These are phyloP conservation scores for Solea senegalensis DNA, from an alignment of 2,113 vertebrate species.

Conservation along the genomic window DNA sequence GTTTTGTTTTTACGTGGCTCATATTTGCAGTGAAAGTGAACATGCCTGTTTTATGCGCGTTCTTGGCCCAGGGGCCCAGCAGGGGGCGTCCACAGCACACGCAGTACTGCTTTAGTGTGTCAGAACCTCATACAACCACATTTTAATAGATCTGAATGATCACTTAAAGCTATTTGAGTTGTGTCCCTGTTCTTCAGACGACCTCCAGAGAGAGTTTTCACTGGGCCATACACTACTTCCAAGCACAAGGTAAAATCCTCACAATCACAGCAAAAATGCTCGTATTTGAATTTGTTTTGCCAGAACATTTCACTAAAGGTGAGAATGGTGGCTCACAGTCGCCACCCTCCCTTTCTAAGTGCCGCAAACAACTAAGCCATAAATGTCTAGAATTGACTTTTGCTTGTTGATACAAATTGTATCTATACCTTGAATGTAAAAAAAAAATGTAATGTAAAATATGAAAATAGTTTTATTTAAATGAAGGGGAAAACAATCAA, in stretches of 20 bases:
- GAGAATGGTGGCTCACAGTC: slow-evolving; percentile 24
- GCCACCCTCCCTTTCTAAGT: slow-evolving; percentile 64
- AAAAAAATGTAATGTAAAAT: slow-evolving; percentile 90
- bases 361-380: slow-evolving; percentile 93
- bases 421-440: slow-evolving; percentile 99
- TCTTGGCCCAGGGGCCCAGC: too few relatives aligned
- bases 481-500: slow-evolving; percentile 75
- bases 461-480: slow-evolving; percentile 92
- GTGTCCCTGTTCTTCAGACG: not conserved
- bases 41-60: too few relatives aligned
- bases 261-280: slow-evolving; percentile 4
- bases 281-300: slow-evolving; percentile 13
- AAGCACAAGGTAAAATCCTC: slow-evolving; percentile 17
- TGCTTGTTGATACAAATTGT: slow-evolving; percentile 99
- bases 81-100: too few relatives aligned
- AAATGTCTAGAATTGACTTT: slow-evolving; percentile 99
- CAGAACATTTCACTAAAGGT: slow-evolving; percentile 18
- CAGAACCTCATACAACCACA: too few relatives aligned
- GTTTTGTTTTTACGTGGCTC: too few relatives aligned
- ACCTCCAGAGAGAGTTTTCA: slow-evolving; percentile 6
- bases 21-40: too few relatives aligned
- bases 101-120: too few relatives aligned
- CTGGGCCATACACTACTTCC: slow-evolving; percentile 33
- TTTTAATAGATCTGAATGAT: too few relatives aligned
- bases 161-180: not conserved